Conservation (phyloP, 2,113 vertebrate genomes). For the Platycercus adscitus region DNA sequence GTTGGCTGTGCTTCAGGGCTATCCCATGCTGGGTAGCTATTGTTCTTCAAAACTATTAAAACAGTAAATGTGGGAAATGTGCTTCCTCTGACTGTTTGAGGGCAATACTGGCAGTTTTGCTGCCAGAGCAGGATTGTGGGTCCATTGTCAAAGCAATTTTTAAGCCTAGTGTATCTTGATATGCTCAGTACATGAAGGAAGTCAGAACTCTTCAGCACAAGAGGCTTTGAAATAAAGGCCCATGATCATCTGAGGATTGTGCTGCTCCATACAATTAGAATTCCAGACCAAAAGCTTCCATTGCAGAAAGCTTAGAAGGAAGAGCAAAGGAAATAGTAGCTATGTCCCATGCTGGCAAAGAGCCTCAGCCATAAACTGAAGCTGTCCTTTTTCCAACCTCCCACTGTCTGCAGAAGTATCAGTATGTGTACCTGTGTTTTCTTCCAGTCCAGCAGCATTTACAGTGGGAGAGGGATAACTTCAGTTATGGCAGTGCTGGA, state of each 20-base stretch:
- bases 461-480: not conserved
- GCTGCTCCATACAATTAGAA: not conserved
- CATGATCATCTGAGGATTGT: not conserved
- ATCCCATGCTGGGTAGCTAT: not conserved
- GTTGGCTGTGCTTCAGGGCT: not conserved
- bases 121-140: not conserved
- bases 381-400: not conserved
- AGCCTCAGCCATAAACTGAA: not conserved
- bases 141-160: not conserved
- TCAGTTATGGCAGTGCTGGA: not conserved
- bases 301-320: not conserved
- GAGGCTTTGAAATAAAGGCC: not conserved
- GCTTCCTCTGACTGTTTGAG: not conserved
- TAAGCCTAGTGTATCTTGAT: not conserved
- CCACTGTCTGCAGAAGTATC: not conserved
- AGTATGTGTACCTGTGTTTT: not conserved
- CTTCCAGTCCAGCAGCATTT: not conserved
- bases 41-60: conserved; percentile 20
- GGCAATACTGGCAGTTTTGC: not conserved
- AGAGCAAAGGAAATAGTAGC: not conserved
- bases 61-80: not conserved
- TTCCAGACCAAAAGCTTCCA: not conserved
- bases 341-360: not conserved
- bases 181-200: not conserved
- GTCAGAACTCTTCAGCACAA: not conserved